Percentiles rank a stretch among this genome's conserved stretches.
These are phyloP conservation scores for Lagodon rhomboides DNA, from an alignment of 2,797 vertebrate species.

Conservation along the genomic window DNA sequence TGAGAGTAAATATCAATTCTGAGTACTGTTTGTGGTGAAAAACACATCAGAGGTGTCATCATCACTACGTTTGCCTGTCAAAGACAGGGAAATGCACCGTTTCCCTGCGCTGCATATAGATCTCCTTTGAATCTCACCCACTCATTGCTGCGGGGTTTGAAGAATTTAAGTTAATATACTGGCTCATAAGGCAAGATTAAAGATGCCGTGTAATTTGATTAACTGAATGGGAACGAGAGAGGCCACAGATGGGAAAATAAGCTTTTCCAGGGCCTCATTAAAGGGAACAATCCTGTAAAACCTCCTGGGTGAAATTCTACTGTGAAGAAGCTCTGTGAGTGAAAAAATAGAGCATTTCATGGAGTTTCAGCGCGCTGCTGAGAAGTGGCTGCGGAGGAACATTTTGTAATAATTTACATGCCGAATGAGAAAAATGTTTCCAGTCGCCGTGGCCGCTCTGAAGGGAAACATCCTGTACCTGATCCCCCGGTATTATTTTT, in stretches of 20 bases:
- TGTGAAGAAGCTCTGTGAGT: conserved; percentile 58
- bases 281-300: conserved; percentile 82
- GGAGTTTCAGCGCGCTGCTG: conserved; percentile 57
- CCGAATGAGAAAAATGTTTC: conserved; percentile 60
- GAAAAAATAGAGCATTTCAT: conserved; percentile 34
- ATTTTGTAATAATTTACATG: conserved; percentile 74
- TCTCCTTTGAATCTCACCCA: conserved; percentile 79
- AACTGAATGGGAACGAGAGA: conserved; percentile 78
- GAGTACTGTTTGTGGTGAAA: conserved; percentile 59
- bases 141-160: conserved; percentile 78
- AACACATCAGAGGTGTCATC: conserved; percentile 73
- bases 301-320: conserved; percentile 78
- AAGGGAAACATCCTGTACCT: conserved; percentile 64
- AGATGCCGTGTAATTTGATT: conserved; percentile 85
- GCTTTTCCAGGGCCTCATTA: conserved; percentile 86
- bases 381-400: conserved; percentile 61
- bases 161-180: conserved; percentile 84
- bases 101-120: conserved; percentile 67
- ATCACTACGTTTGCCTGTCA: conserved; percentile 65
- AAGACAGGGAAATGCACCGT: conserved; percentile 55
- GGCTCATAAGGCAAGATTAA: conserved; percentile 85
- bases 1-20: conserved; percentile 64
- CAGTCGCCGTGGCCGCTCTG: conserved; percentile 45
- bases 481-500: conserved; percentile 52
- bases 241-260: conserved; percentile 86